Percentiles rank a stretch among this genome's conserved stretches.
Conservation (phyloP, 2,113 vertebrate genomes). For the Phrynocephalus versicolor region DNA sequence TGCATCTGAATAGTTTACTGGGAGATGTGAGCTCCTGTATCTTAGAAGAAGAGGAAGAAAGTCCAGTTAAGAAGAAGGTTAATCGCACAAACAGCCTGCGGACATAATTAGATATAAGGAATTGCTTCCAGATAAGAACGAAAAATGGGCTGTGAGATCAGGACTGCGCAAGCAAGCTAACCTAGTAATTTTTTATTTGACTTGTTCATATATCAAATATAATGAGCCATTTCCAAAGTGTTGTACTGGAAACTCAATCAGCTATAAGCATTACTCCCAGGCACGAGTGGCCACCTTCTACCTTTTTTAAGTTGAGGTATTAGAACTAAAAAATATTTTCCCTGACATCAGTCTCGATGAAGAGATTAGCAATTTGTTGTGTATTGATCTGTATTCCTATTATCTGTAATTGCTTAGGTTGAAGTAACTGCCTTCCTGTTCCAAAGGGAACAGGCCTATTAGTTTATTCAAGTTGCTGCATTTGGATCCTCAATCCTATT, state of each 20-base stretch:
- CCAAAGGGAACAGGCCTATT: too few species aligned
- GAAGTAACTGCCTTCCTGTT: too few species aligned
- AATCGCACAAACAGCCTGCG: not conserved
- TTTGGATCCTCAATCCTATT: too few species aligned
- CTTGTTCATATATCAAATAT: too few species aligned
- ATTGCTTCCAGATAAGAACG: not conserved
- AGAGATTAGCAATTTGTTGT: not conserved
- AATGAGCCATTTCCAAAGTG: too few species aligned
- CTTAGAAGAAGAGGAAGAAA: conserved; percentile 34
- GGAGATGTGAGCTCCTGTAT: too few species aligned
- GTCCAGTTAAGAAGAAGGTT: not conserved
- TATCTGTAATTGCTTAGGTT: too few species aligned
- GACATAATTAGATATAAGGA: not conserved
- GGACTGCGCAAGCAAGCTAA: too few species aligned
- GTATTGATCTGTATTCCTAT: too few species aligned
- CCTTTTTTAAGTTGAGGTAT: not conserved
- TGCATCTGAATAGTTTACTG: conserved; percentile 43
- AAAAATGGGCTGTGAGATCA: not conserved
- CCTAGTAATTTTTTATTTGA: too few species aligned
- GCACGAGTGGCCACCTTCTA: not conserved
- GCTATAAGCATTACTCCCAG: not conserved
- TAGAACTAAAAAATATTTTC: not conserved
- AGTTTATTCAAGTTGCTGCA: too few species aligned
- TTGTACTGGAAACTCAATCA: too few species aligned
- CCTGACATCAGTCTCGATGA: not conserved